Percentiles rank a stretch among this genome's conserved stretches.
Evolutionary conservation across 2,113 vertebrate genomes (phyloP).

Genomic region (Nannobrachium achirus): DNA sequence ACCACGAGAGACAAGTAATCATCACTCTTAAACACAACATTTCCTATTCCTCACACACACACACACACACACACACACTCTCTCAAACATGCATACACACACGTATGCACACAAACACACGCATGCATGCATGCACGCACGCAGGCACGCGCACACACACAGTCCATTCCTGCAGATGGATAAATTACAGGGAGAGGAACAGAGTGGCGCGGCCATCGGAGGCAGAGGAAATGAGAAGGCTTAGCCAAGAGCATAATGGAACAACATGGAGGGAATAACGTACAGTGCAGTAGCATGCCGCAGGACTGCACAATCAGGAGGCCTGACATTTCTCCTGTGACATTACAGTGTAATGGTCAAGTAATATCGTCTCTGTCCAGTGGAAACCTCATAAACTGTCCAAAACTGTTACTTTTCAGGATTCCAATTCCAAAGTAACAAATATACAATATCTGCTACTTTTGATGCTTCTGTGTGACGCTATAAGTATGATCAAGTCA

Average conservation of each 20-base stretch:
- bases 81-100: constrained; percentile 3
- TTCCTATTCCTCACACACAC: constrained; percentile 51
- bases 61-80: constrained; percentile 1
- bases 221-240: constrained; percentile 65
- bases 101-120: constrained; percentile 5
- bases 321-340: constrained; percentile 35
- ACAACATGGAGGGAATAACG: constrained; percentile 51
- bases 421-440: too few species aligned
- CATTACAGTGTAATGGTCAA: constrained; percentile 10
- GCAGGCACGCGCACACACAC: constrained; percentile 8
- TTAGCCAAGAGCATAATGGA: constrained; percentile 56
- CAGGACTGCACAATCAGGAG: constrained; percentile 61
- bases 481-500: too few species aligned
- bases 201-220: constrained; percentile 45
- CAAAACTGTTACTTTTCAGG: too few species aligned
- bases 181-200: constrained; percentile 60
- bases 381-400: too few species aligned
- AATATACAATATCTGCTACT: too few species aligned
- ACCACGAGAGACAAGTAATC: constrained; percentile 58
- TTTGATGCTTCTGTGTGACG: too few species aligned
- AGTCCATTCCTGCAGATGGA: constrained; percentile 65
- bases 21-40: constrained; percentile 58
- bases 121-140: neutral
- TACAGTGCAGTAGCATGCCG: constrained; percentile 52
- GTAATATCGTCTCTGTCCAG: too few species aligned